These are phyloP conservation scores for Steinernema scapterisci DNA, from an alignment of 2,888 invertebrate species.

Conservation along the genomic window DNA sequence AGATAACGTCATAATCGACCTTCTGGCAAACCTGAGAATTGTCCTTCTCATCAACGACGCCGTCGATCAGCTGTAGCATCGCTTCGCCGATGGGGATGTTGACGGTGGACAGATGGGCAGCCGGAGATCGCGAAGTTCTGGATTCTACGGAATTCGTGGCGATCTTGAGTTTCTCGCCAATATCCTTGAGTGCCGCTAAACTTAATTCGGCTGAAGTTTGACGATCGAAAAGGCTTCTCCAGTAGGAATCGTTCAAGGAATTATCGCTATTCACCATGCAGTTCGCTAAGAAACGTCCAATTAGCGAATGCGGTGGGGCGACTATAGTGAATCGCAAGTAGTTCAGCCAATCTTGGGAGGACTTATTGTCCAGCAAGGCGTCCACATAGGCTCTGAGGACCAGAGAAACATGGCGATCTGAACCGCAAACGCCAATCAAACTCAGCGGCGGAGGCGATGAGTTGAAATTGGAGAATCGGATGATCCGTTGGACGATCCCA, in stretches of 20 bases:
- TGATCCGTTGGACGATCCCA: constrained; percentile 59
- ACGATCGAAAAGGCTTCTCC: constrained; percentile 35
- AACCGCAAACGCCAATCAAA: constrained; percentile 61
- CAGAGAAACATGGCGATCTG: constrained; percentile 59
- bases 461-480: constrained; percentile 66
- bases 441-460: constrained; percentile 58
- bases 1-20: not conserved
- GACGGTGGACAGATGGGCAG: constrained; percentile 29
- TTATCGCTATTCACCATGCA: constrained; percentile 36
- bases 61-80: constrained; percentile 55
- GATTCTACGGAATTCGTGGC: not conserved
- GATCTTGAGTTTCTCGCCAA: constrained; percentile 26
- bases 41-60: constrained; percentile 35
- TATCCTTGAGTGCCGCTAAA: constrained; percentile 25
- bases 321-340: constrained; percentile 64
- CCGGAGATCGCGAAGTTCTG: constrained; percentile 26
- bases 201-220: not conserved
- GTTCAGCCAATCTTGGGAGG: constrained; percentile 61
- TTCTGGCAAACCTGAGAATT: constrained; percentile 33
- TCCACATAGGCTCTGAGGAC: constrained; percentile 65
- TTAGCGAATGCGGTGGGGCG: constrained; percentile 53
- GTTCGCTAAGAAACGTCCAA: constrained; percentile 42
- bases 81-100: constrained; percentile 66
- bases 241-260: constrained; percentile 44
- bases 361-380: constrained; percentile 59